Base-by-base conservation (phyloP, 2,113 vertebrate genomes). In the Mesembrinibis cayennensis region DNA sequence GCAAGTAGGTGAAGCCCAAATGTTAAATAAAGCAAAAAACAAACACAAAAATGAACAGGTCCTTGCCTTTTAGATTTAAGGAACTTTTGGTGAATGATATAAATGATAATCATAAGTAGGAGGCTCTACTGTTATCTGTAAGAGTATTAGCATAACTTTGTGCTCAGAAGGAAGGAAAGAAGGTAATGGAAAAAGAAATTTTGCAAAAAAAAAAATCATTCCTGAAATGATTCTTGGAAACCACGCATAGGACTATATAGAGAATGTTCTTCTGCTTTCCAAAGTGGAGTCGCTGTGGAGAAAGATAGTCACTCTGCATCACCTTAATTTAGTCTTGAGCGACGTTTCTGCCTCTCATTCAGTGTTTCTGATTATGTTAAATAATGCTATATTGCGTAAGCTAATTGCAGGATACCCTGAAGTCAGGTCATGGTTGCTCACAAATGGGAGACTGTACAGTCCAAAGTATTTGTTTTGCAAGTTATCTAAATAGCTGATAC, bases 21-120 rank as follows among this genome's bases (percentile, higher is more conserved):
- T 27, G n/a, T 78, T 91, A 96, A 95, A 91, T 62, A 84, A 90
- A 90, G 53, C 29, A 55, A 76, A 82, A 90, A 73, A 58, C 36
- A 92, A 90, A 89, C 32, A 69, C 7, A 55, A 59, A 89, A 72
- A n/a, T 71, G 21, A 89, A 34, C 44, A 59, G 27, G 11, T 93
- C 67, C 42, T 83, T 88, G 53, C 63, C 40, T 62, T 90, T 80
- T 79, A 77, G 66, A 34, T 73, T 77, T 88, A 61, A 87, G 32
- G 71, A 72, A 67, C 27, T 29, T 85, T 61, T 61, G 50, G n/a
- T 61, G 79, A 66, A 91, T 61, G 44, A 49, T 61, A 12, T 36
- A 82, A 82, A 81, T 80, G 0, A 26, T 91, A 72, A 80, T 71
- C 42, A 30, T 32, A n/a, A 93, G 84, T 77, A 93, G 92, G 87